Conservation (phyloP, 2,113 vertebrate species). For the Tympanuchus pallidicinctus region DNA sequence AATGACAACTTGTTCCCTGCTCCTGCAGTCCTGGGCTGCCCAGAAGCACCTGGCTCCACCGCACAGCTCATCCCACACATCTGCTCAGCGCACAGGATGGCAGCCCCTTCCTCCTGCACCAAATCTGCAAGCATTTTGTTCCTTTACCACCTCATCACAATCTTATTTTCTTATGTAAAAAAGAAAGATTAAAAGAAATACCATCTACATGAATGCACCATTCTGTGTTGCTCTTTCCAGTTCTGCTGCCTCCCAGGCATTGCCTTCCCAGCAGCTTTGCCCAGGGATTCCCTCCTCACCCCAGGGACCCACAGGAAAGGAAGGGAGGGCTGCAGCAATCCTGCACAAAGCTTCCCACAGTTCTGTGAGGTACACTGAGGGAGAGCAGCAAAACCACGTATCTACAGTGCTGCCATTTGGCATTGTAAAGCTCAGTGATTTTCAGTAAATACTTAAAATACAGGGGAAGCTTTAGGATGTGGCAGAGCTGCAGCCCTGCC, state of each 20-base stretch:
- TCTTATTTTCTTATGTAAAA: neutral
- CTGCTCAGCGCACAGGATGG: neutral
- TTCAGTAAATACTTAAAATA: neutral
- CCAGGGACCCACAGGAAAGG: neutral
- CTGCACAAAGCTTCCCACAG: neutral
- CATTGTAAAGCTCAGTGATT: rapidly evolving
- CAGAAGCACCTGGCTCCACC: neutral
- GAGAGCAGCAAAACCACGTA: neutral
- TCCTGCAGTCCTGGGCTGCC: neutral
- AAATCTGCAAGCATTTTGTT: neutral
- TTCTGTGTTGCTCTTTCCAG: neutral
- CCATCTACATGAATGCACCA: neutral
- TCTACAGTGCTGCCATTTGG: neutral
- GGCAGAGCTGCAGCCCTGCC: neutral
- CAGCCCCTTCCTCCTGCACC: neutral
- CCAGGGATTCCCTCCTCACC: neutral
- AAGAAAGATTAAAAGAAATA: neutral
- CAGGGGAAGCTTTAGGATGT: neutral
- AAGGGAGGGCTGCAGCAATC: neutral
- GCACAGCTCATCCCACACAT: rapidly evolving
- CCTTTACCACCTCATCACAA: neutral
- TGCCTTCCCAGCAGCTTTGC: neutral
- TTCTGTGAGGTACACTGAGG: neutral
- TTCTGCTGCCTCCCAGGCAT: neutral
- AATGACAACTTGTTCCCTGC: constrained; percentile 68